These are phyloP conservation scores for Ophion ventricosus DNA, from an alignment of 2,888 invertebrate genomes.

Conservation along the genomic window DNA sequence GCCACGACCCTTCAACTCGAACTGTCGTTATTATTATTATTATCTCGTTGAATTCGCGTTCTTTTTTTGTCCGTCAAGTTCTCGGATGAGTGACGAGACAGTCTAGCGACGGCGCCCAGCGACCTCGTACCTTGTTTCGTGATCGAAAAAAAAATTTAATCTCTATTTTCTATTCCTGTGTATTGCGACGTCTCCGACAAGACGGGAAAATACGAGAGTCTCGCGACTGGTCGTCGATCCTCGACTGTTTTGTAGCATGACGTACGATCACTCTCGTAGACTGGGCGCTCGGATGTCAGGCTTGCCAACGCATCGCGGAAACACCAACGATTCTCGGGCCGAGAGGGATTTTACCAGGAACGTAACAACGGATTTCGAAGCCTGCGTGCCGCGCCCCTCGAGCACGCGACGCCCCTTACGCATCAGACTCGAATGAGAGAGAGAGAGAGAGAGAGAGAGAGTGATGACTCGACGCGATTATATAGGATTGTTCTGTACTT, in stretches of 20 bases:
- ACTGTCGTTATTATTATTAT: conserved; percentile 30
- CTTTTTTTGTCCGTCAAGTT: not conserved
- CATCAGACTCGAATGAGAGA: not conserved
- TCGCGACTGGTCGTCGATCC: conserved; percentile 72
- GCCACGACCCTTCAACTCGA: conserved; percentile 14
- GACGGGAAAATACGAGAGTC: conserved; percentile 74
- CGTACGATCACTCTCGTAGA: conserved; percentile 67
- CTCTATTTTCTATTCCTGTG: conserved; percentile 37
- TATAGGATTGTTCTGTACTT: not conserved
- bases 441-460: too few relatives aligned
- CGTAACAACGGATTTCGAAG: conserved; percentile 6
- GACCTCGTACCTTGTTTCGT: not conserved
- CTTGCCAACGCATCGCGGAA: conserved; percentile 54
- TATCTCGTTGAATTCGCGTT: not conserved
- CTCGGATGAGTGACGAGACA: not conserved
- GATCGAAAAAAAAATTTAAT: conserved; percentile 11
- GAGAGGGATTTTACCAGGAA: conserved; percentile 23
- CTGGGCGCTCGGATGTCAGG: conserved; percentile 50
- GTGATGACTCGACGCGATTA: not conserved
- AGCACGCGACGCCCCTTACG: not conserved
- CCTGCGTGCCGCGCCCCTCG: not conserved
- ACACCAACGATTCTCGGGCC: conserved; percentile 5
- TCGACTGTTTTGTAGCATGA: conserved; percentile 75
- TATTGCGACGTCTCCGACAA: conserved; percentile 64
- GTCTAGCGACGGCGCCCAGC: not conserved